Evolutionary conservation across 2,113 vertebrate species (phyloP), one percentile per base, ranked within the genome.

Genomic region (Campylorhamphus procurvoides): DNA sequence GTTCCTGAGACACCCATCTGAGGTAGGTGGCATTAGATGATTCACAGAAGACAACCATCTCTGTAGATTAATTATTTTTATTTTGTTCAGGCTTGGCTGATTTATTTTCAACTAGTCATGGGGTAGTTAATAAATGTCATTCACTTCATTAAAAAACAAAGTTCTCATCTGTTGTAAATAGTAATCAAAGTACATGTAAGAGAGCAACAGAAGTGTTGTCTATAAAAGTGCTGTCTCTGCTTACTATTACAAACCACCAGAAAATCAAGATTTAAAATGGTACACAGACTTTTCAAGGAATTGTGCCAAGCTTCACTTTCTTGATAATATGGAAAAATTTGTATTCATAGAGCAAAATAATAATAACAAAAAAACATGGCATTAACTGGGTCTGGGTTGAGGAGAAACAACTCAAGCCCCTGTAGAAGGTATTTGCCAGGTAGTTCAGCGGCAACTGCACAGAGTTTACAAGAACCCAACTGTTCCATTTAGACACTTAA

Each of bases 101-200:
- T 94, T 94, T 95, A 74, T 92, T 96, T 96, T 90, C 84, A 94
- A 88, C 64, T 94, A 95, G 75, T 95, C 78, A 78, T 89, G 42
- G 28, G 68, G 77, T 95, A 97, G 82, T 96, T 97, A 96, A 95
- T 96, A 98, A 98, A 98, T 98, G 96, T 96, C 98, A 98, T 95
- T 96, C 79, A 94, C 84, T 93, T 97, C 80, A 97, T 98, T 97
- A 98, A 97, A 92, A 97, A 90, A 6, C 50, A 31, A 97, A 90
- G n/a, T 96, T 97, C 59, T 94, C 20, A 86, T 84, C 74, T 92
- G 22, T 84, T 96, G 39, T 47, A 97, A 97, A 93, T n/a, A 96
- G n/a, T 81, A 96, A 94, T 87, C 66, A 66, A 88, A 94, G 44
- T 40, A 80, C 5, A 31, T 23, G 39, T 69, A 90, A 35, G 29